These are phyloP conservation scores for Ametastegia equiseti DNA, from an alignment of 2,888 invertebrate species.

Conservation along the genomic window DNA sequence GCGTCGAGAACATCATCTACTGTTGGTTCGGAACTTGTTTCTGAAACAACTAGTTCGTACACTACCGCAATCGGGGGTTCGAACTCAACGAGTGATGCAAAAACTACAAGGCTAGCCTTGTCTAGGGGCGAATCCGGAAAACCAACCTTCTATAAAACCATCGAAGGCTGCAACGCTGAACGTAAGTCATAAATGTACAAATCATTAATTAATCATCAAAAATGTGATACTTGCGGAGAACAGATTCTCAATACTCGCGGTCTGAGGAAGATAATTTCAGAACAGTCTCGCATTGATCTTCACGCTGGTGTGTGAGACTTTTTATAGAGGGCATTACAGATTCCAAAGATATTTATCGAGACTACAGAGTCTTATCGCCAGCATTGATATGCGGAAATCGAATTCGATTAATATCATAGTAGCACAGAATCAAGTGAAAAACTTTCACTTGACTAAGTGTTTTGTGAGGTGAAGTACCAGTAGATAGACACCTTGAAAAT, in stretches of 20 bases:
- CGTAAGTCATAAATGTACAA: constrained; percentile 80
- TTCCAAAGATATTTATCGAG: background rate
- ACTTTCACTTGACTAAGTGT: no score
- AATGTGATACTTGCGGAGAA: background rate
- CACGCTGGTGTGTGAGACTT: background rate
- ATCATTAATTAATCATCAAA: background rate
- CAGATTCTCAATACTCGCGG: background rate
- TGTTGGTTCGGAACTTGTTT: constrained; percentile 61
- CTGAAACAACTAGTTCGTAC: constrained; percentile 66
- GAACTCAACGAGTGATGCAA: constrained; percentile 55
- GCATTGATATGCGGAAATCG: background rate
- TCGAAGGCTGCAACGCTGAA: constrained; percentile 87
- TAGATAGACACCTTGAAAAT: no score
- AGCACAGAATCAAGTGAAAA: no score
- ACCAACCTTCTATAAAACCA: constrained; percentile 85
- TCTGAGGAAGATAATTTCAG: background rate
- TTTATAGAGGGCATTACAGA: background rate
- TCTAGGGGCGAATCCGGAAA: constrained; percentile 77
- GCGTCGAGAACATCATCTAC: constrained; percentile 60
- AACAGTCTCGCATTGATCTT: background rate
- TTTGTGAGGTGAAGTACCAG: no score
- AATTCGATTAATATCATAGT: no score
- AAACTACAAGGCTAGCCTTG: constrained; percentile 60
- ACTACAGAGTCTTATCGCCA: background rate
- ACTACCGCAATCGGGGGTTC: constrained; percentile 58